These are phyloP conservation scores for Drosophila simulans DNA, from an alignment of 1,140 invertebrate species.

Conservation along the genomic window DNA sequence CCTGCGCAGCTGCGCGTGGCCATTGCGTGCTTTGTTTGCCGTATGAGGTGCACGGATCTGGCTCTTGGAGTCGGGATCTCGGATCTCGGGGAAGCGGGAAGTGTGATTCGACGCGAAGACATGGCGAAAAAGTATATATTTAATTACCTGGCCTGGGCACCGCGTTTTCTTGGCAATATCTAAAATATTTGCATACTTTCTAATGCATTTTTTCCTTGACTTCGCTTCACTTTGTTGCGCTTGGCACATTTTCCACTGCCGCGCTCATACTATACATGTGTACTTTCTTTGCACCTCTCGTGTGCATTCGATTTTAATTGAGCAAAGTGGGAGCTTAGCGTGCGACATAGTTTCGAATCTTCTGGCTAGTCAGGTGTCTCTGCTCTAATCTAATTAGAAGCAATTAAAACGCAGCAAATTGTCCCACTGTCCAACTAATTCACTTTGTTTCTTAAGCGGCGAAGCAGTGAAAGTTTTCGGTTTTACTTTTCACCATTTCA, in stretches of 20 bases:
- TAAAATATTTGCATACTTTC: constrained; percentile 81
- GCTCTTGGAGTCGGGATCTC: neutral
- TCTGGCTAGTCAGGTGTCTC: constrained; percentile 26
- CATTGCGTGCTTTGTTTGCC: constrained; percentile 78
- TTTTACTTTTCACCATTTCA: constrained; percentile 53
- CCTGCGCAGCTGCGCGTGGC: constrained; percentile 75
- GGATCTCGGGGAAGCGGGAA: constrained; percentile 10
- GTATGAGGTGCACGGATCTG: constrained; percentile 47
- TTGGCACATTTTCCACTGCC: constrained; percentile 60
- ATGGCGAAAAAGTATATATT: constrained; percentile 59
- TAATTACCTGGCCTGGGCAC: constrained; percentile 59
- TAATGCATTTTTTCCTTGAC: constrained; percentile 56
- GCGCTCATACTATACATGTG: neutral
- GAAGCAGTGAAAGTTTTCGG: constrained; percentile 67
- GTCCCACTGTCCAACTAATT: constrained; percentile 32
- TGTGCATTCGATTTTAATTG: constrained; percentile 70
- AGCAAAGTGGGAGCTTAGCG: constrained; percentile 51
- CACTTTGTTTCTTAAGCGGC: constrained; percentile 35
- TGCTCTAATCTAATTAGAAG: constrained; percentile 78
- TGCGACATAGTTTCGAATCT: constrained; percentile 78
- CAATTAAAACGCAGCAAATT: constrained; percentile 72
- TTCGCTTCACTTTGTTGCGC: constrained; percentile 20
- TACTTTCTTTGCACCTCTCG: constrained; percentile 56
- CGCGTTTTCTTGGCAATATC: constrained; percentile 51
- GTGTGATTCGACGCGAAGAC: constrained; percentile 2